Conservation (phyloP, 1,140 invertebrate species). For the Paraescarpia echinospica region DNA sequence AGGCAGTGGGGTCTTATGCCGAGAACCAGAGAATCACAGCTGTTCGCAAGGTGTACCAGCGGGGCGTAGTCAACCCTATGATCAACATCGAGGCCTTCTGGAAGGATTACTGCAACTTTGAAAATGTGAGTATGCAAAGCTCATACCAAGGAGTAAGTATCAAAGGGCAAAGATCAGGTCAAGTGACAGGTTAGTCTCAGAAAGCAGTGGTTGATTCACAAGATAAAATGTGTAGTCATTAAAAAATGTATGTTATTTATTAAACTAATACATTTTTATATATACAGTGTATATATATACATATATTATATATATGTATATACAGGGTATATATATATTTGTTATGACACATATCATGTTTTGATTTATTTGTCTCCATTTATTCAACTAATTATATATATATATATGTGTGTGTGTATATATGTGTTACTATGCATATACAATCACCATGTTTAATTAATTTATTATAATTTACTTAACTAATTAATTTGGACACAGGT, state of each 20-base stretch:
- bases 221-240: too few species aligned
- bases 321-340: too few species aligned
- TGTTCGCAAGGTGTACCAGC: conserved; percentile 92
- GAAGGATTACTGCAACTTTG: conserved; percentile 93
- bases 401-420: background rate
- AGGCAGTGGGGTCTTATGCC: conserved; percentile 96
- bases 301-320: background rate
- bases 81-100: conserved; percentile 95
- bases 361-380: too few species aligned
- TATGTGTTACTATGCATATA: background rate
- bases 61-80: conserved; percentile 95
- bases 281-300: background rate
- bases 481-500: too few species aligned
- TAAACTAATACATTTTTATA: too few species aligned
- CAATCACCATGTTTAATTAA: too few species aligned
- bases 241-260: too few species aligned
- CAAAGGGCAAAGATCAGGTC: too few species aligned
- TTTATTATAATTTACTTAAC: too few species aligned
- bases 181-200: background rate
- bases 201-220: too few species aligned
- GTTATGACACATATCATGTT: too few species aligned
- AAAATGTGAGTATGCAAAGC: conserved; percentile 57
- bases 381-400: too few species aligned
- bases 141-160: background rate
- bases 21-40: conserved; percentile 99